These are phyloP conservation scores for Euphonia xanthogaster DNA, from an alignment of 2,797 vertebrate genomes.

Conservation along the genomic window DNA sequence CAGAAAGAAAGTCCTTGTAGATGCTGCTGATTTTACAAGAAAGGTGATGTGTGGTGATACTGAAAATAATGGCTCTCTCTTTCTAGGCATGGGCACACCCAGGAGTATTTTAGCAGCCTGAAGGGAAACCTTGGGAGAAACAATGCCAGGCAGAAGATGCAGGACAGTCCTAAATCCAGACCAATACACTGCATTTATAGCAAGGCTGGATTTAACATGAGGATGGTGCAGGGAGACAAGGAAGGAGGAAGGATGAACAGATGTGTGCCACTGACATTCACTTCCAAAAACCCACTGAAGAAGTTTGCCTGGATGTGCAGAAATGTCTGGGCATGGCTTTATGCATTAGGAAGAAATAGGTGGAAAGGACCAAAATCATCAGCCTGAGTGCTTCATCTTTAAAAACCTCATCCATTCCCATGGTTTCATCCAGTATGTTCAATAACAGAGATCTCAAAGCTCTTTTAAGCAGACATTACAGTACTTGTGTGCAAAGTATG, in stretches of 20 bases:
- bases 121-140: neutral
- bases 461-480: neutral
- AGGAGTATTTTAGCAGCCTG: neutral
- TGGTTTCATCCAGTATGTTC: neutral
- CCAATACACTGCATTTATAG: fast-evolving
- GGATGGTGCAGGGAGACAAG: neutral
- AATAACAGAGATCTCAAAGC: neutral
- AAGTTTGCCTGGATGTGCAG: neutral
- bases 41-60: neutral
- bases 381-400: neutral
- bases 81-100: neutral
- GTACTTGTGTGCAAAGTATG: neutral
- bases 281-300: neutral
- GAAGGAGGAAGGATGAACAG: neutral
- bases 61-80: neutral
- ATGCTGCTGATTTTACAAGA: neutral
- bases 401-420: neutral
- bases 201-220: neutral
- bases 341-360: neutral
- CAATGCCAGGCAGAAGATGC: neutral
- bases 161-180: neutral
- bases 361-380: neutral
- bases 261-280: neutral
- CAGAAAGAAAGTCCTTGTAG: neutral
- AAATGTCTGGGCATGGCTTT: neutral